Evolutionary conservation across 2,888 invertebrate species (phyloP).

Genomic region (Agonopterix arenella): DNA sequence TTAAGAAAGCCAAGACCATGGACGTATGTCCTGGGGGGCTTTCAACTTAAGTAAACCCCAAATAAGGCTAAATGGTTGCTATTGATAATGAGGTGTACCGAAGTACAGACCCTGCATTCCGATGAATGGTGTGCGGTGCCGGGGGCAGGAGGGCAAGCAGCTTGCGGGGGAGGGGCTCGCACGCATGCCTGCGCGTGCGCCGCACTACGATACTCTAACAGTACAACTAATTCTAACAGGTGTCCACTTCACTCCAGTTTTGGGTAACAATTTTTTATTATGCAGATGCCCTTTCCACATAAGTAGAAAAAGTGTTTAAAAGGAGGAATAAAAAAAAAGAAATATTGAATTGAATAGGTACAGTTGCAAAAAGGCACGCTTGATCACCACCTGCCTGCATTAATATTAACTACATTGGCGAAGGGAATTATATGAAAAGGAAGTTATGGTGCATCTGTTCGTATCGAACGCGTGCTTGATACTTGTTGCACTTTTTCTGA

Average conservation of each 20-base stretch:
- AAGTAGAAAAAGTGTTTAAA: background rate
- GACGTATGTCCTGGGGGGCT: constrained; percentile 1
- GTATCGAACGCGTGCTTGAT: no score
- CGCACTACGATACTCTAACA: constrained; percentile 39
- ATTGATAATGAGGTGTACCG: constrained; percentile 55
- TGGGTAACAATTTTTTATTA: constrained; percentile 26
- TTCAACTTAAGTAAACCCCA: constrained; percentile 17
- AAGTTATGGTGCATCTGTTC: no score
- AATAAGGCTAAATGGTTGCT: constrained; percentile 44
- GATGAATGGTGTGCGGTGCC: constrained; percentile 49
- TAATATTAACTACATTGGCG: no score
- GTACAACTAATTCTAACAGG: constrained; percentile 59
- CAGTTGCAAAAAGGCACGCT: constrained; percentile 3
- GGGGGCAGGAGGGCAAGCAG: constrained; percentile 19
- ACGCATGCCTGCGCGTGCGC: constrained; percentile 66
- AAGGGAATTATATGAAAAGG: no score
- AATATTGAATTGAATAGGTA: background rate
- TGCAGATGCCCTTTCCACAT: constrained; percentile 3
- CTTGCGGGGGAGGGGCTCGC: constrained; percentile 19
- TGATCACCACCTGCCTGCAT: constrained; percentile 4
- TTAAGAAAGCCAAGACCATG: background rate
- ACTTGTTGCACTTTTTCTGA: no score
- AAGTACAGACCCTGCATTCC: constrained; percentile 63
- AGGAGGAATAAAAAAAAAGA: background rate
- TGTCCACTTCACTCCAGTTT: constrained; percentile 49